These are phyloP conservation scores for Psettodes erumei DNA, from an alignment of 2,113 vertebrate genomes.

Conservation along the genomic window DNA sequence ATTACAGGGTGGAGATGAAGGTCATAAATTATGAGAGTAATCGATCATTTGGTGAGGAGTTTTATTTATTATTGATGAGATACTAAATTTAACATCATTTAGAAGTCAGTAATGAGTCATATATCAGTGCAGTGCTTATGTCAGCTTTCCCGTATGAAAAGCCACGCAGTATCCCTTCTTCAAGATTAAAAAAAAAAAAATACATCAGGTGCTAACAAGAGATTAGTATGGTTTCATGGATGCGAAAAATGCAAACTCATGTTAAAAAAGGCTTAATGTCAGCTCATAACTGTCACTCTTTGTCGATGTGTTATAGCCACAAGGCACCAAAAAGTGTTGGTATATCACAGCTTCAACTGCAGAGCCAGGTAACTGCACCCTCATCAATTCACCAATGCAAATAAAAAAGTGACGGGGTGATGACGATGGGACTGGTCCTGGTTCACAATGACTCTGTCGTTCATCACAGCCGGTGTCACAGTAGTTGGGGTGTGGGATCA, in stretches of 20 bases:
- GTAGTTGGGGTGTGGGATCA: neutral
- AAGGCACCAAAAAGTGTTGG: neutral
- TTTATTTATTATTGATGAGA: slow-evolving; percentile 45
- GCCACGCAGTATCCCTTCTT: neutral
- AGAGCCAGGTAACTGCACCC: neutral
- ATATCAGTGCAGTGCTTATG: neutral
- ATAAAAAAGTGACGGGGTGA: neutral
- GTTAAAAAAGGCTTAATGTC: neutral
- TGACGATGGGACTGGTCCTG: neutral
- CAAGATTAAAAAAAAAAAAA: neutral
- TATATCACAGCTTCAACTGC: neutral
- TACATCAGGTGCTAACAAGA: neutral
- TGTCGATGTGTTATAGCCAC: neutral
- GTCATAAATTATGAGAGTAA: neutral
- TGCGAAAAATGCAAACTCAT: slow-evolving; percentile 9
- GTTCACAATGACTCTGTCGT: slow-evolving; percentile 4
- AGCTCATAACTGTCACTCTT: neutral
- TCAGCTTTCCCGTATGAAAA: neutral
- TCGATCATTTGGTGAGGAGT: neutral
- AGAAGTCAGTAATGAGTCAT: neutral
- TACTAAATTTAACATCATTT: slow-evolving; percentile 21
- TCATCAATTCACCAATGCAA: neutral
- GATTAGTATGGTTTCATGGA: neutral
- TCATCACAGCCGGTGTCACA: neutral
- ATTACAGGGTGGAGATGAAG: neutral